Conservation (phyloP, 1,140 invertebrate genomes). For the Hesperophylax magnus region DNA sequence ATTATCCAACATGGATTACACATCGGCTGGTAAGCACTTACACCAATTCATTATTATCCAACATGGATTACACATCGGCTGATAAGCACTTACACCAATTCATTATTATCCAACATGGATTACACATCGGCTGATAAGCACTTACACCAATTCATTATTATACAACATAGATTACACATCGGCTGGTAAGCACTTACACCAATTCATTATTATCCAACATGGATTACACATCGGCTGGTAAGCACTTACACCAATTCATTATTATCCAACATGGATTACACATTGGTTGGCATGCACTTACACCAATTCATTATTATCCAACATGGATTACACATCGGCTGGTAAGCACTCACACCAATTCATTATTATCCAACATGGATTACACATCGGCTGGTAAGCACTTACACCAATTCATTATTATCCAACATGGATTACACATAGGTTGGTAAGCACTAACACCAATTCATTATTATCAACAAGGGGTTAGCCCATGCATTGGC, state of each 20-base stretch:
- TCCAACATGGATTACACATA: no score
- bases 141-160: no score
- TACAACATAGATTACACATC: constrained; percentile 99
- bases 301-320: constrained; percentile 85
- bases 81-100: constrained; percentile 72
- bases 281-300: constrained; percentile 84
- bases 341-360: constrained; percentile 72
- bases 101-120: constrained; percentile 99
- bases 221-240: constrained; percentile 98
- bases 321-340: constrained; percentile 99
- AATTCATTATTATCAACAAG: no score
- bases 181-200: constrained; percentile 77
- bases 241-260: no score
- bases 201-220: constrained; percentile 99
- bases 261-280: constrained; percentile 99
- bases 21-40: constrained; percentile 84
- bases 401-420: no score
- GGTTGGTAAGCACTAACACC: no score
- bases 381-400: constrained; percentile 94
- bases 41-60: constrained; percentile 85
- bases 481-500: no score
- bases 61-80: constrained; percentile 99
- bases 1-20: constrained; percentile 99
- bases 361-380: constrained; percentile 99
- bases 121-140: constrained; percentile 94